Conservation (phyloP, 1,140 invertebrate species). For the Tetramorium parvispinum region DNA sequence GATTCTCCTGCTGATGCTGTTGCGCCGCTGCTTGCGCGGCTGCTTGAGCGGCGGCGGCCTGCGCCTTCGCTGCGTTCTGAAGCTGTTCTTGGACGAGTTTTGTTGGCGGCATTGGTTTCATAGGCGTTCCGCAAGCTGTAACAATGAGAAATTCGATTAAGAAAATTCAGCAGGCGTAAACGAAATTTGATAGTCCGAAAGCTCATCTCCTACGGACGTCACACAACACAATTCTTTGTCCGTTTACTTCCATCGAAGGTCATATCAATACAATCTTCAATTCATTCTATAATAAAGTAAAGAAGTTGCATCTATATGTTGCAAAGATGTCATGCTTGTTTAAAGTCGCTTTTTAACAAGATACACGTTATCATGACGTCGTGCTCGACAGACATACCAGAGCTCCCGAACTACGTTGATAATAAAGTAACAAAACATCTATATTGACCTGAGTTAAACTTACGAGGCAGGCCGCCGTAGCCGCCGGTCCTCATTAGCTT, state of each 20-base stretch:
- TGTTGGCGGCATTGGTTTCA: conserved; percentile 92
- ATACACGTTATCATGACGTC: conserved; percentile 29
- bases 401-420: conserved; percentile 80
- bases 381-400: conserved; percentile 47
- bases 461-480: conserved; percentile 94
- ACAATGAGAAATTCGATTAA: conserved; percentile 70
- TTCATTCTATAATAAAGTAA: conserved; percentile 28
- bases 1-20: conserved; percentile 84
- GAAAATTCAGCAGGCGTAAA: not conserved
- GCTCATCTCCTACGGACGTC: conserved; percentile 70
- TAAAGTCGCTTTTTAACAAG: not conserved
- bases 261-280: not conserved
- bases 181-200: conserved; percentile 78
- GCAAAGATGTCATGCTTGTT: conserved; percentile 36
- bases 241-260: not conserved
- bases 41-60: conserved; percentile 82
- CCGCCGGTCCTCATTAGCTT: conserved; percentile 97
- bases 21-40: conserved; percentile 81
- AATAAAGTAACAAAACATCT: conserved; percentile 85
- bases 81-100: conserved; percentile 91
- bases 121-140: conserved; percentile 89
- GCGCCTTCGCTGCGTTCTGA: conserved; percentile 84
- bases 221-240: conserved; percentile 39
- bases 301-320: conserved; percentile 19
- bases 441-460: conserved; percentile 87